phyloP scores from a whole-genome alignment of 2,113 vertebrate genomes.

The Coregonus clupeaformis region DNA sequence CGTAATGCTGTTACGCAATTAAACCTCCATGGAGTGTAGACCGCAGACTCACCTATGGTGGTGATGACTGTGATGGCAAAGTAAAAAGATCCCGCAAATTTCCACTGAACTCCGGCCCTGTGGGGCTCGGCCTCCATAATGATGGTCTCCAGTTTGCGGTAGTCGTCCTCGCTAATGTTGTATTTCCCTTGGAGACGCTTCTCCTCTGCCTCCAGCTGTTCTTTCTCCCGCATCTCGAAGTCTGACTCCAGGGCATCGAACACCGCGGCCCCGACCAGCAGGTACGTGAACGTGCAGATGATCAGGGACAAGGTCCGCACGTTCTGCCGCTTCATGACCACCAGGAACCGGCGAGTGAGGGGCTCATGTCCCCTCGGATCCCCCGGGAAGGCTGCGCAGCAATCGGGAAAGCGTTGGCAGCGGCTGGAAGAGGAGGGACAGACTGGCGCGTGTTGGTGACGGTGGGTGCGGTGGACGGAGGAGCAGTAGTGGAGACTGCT shows the following conservation, averaged over 20 bases:
- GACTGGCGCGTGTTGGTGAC: conserved; percentile 59
- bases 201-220: conserved; percentile 95
- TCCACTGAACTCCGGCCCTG: conserved; percentile 98
- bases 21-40: conserved; percentile 8
- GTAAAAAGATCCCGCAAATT: conserved; percentile 98
- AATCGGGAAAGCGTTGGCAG: conserved; percentile 71
- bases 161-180: conserved; percentile 98
- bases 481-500: conserved; percentile 54
- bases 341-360: conserved; percentile 90
- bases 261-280: conserved; percentile 97
- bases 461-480: conserved; percentile 48
- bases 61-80: conserved; percentile 99
- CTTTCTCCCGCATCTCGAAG: conserved; percentile 96
- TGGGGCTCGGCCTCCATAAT: conserved; percentile 99
- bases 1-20: conserved; percentile 30
- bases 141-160: conserved; percentile 93
- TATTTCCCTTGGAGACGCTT: conserved; percentile 97
- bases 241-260: conserved; percentile 99
- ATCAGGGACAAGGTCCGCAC: conserved; percentile 98
- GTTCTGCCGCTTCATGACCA: conserved; percentile 99
- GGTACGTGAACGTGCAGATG: conserved; percentile 98
- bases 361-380: conserved; percentile 92
- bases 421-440: conserved; percentile 53
- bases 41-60: conserved; percentile 86
- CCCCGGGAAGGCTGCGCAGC: conserved; percentile 83